Percentiles rank a stretch among this genome's conserved stretches.
Conservation (phyloP, 2,113 vertebrate species). For the Parus major region DNA sequence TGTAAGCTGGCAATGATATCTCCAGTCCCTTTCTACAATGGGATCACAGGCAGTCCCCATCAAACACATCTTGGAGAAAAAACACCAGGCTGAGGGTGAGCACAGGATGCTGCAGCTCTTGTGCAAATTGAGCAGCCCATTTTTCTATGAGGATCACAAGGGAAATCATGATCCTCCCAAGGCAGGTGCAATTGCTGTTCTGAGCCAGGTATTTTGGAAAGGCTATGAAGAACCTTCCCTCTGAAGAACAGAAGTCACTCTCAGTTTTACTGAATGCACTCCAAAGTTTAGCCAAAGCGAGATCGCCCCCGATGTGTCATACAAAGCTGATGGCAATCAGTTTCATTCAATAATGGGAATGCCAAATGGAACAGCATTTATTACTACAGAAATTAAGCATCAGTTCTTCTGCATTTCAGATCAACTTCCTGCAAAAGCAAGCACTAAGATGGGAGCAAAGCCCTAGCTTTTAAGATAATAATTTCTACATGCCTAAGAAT, state of each 20-base stretch:
- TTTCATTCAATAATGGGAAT: background rate
- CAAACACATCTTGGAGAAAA: background rate
- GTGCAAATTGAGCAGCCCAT: background rate
- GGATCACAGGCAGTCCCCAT: background rate
- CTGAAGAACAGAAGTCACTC: background rate
- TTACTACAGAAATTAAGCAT: background rate
- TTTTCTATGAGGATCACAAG: background rate
- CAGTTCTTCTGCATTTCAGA: background rate
- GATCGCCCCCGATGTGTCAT: background rate
- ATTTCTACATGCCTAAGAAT: background rate
- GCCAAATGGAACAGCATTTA: background rate
- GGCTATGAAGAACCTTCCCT: background rate
- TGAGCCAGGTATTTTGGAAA: background rate
- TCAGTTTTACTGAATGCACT: background rate
- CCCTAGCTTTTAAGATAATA: background rate
- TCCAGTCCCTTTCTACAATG: background rate
- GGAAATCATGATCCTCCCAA: background rate
- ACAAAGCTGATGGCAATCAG: background rate
- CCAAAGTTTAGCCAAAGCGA: background rate
- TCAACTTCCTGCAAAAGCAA: background rate
- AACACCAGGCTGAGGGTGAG: background rate
- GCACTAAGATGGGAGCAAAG: background rate
- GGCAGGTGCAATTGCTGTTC: background rate
- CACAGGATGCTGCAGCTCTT: background rate
- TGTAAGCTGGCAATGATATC: background rate